Base-by-base conservation (phyloP, 2,113 vertebrate genomes). In the Phaethornis superciliosus region DNA sequence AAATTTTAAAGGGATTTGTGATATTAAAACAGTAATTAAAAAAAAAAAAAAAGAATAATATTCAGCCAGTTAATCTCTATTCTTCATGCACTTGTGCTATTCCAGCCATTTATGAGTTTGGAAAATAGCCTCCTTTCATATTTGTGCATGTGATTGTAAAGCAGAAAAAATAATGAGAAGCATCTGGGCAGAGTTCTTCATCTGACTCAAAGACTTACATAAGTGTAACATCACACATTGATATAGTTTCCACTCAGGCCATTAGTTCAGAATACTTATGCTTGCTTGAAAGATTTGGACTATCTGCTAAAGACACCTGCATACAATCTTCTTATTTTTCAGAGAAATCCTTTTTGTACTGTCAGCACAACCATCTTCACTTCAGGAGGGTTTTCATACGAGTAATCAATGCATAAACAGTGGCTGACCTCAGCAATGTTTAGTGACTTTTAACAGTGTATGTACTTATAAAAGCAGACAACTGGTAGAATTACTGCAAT, bases 241-340 rank as follows among this genome's bases (percentile, higher is more conserved):
- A 75, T 40, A 17, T 17, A 75, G 21, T 32, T 95, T 90, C 44
- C 14, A 14, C 52, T 67, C 69, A 24, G 44, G 20, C 62, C 32
- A 35, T 59, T 60, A 92, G 65, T 86, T 92, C 72, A 89, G 86
- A 92, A 89, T 51, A 17, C 81, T 92, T 86, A 81, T 70, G 49
- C 55, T 67, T 67, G 51, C 68, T 84, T 92, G 64, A 81, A 94
- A 63, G 80, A 37, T 81, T 75, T 89, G 32, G 44, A 32, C 47
- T 95, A 90, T 95, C 93, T 94, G 11, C 55, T 78, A 51, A 26
- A 90, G 32, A 37, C 91, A 92, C 83, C 84, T 84, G 89, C 26
- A 55, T 0, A 2, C 33, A 78, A 84, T 81, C 55, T 54, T 81
- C 80, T 84, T 90, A 89, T 55, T 70, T 86, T 75, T 94, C 52